Evolutionary conservation across 1,140 invertebrate species (phyloP).

Genomic region (Arion vulgaris): DNA sequence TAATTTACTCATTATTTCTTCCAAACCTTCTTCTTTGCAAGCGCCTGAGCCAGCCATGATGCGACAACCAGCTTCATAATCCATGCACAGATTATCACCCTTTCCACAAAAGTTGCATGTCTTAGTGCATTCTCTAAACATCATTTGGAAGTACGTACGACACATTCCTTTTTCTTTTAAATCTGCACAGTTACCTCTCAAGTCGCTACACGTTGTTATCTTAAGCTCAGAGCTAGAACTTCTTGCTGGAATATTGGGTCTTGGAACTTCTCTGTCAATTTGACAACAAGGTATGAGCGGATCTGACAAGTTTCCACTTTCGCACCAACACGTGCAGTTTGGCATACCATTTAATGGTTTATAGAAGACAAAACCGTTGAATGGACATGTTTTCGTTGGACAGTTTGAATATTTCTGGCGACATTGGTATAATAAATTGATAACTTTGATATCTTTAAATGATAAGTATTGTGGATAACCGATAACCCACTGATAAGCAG

Average conservation of each 20-base stretch:
- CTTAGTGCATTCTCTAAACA: no score
- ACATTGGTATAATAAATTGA: constrained; percentile 53
- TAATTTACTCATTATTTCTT: not conserved
- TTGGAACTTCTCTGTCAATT: not conserved
- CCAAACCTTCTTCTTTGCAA: not conserved
- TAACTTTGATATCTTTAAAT: constrained; percentile 58
- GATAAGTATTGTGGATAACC: constrained; percentile 52
- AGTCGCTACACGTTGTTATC: not conserved
- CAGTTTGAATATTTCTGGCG: constrained; percentile 29
- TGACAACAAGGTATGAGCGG: constrained; percentile 13
- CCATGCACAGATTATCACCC: constrained; percentile 29
- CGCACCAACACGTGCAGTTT: constrained; percentile 25
- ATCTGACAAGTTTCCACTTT: not conserved
- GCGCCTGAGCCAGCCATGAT: not conserved
- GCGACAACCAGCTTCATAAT: not conserved
- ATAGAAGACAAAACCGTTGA: constrained; percentile 1
- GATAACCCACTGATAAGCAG: constrained; percentile 50
- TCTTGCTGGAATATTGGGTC: not conserved
- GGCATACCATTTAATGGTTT: not conserved
- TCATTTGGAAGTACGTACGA: not conserved
- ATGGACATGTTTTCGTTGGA: not conserved
- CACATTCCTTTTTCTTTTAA: not conserved
- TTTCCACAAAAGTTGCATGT: constrained; percentile 29
- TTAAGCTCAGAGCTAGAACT: not conserved
- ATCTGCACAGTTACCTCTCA: not conserved